Conservation (phyloP, 2,888 invertebrate genomes). For the Masnerella sp. region DNA sequence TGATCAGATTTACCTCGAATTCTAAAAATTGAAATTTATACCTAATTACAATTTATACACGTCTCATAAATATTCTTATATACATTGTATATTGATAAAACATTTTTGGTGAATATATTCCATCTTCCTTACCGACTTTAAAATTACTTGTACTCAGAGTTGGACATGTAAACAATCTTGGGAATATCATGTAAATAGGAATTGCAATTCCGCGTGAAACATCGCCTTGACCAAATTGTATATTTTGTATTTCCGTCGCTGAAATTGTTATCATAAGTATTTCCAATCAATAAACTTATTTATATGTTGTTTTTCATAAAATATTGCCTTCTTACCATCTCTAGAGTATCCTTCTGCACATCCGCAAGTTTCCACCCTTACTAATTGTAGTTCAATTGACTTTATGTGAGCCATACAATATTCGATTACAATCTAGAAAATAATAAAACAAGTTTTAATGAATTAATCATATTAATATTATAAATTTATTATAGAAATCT, state of each 20-base stretch:
- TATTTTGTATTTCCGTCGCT: conserved; percentile 99
- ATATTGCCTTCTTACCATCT: conserved; percentile 83
- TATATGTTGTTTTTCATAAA: conserved; percentile 17
- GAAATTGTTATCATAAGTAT: conserved; percentile 64
- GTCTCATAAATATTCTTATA: too few relatives aligned
- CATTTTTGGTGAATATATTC: not conserved
- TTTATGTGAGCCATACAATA: conserved; percentile 90
- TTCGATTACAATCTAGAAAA: conserved; percentile 84
- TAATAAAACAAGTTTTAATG: too few relatives aligned
- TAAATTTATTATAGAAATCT: too few relatives aligned
- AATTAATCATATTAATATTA: too few relatives aligned
- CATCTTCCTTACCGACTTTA: conserved; percentile 89
- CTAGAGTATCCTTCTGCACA: conserved; percentile 93
- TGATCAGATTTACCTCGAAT: conserved; percentile 95
- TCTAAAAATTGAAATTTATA: too few relatives aligned
- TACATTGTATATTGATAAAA: too few relatives aligned
- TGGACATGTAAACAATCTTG: conserved; percentile 96
- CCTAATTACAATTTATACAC: too few relatives aligned
- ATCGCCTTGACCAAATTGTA: conserved; percentile 97
- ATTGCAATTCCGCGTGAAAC: conserved; percentile 88
- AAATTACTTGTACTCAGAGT: conserved; percentile 93
- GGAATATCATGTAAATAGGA: conserved; percentile 97
- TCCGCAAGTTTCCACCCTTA: conserved; percentile 97
- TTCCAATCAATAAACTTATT: conserved; percentile 24
- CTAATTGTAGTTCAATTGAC: conserved; percentile 95